phyloP scores from a whole-genome alignment of 2,888 invertebrate species.

The Cheilosia impressa region DNA sequence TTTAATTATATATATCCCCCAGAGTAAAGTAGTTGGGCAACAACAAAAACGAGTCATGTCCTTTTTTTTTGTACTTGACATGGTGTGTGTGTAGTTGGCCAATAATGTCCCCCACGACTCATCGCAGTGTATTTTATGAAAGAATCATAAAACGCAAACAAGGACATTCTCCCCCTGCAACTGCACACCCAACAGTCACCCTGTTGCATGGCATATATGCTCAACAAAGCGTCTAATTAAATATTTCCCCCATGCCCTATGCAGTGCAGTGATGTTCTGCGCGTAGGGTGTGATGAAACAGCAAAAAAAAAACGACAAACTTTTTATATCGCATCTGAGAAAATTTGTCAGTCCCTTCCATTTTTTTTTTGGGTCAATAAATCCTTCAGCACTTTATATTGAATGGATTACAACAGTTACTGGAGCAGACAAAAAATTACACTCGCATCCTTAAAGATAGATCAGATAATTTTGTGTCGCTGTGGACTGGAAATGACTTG shows the following conservation, averaged over 20 bases:
- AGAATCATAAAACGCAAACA: constrained; percentile 45
- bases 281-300: neutral
- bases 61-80: neutral
- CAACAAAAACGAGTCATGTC: constrained; percentile 10
- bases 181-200: constrained; percentile 32
- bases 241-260: constrained; percentile 36
- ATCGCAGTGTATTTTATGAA: neutral
- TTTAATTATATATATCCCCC: constrained; percentile 60
- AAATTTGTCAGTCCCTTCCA: neutral
- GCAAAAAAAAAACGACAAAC: constrained; percentile 7
- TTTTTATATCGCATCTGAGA: neutral
- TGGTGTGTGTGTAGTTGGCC: constrained; percentile 23
- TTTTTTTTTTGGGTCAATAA: constrained; percentile 6
- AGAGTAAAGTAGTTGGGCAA: constrained; percentile 14
- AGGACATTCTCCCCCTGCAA: constrained; percentile 40
- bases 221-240: constrained; percentile 66
- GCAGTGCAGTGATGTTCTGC: constrained; percentile 16
- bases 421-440: constrained; percentile 17
- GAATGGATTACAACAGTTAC: constrained; percentile 16
- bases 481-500: constrained; percentile 6
- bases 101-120: constrained; percentile 40
- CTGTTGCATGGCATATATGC: constrained; percentile 39
- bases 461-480: constrained; percentile 64
- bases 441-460: constrained; percentile 48
- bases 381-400: constrained; percentile 35